These are phyloP conservation scores for Lontra canadensis DNA, from an alignment of 2,113 vertebrate genomes.

Conservation along the genomic window DNA sequence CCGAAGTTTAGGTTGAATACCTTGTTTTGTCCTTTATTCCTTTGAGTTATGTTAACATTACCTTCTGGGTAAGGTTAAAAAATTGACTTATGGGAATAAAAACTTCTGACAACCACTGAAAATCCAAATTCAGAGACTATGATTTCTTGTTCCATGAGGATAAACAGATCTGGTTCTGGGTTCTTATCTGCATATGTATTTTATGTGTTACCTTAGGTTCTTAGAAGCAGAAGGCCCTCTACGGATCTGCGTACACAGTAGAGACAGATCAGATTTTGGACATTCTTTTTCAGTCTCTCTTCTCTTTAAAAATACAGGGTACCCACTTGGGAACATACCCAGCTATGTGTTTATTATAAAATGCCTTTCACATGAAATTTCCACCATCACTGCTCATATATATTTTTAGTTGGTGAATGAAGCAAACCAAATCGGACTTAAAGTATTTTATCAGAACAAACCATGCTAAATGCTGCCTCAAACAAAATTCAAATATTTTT, in stretches of 20 bases:
- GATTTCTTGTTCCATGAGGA: not conserved
- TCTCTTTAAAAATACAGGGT: not conserved
- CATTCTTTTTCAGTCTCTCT: not conserved
- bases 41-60: conserved; percentile 49
- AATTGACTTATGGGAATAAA: conserved; percentile 58
- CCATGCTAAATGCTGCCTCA: not conserved
- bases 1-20: not conserved
- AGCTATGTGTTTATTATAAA: not conserved
- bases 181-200: not conserved
- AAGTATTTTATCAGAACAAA: not conserved
- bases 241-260: not conserved
- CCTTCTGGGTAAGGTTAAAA: conserved; percentile 61
- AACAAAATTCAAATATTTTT: conserved; percentile 22
- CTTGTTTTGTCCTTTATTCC: not conserved
- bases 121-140: conserved; percentile 2
- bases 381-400: not conserved
- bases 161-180: not conserved
- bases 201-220: not conserved
- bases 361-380: not conserved
- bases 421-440: not conserved
- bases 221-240: not conserved
- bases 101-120: not conserved
- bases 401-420: conserved; percentile 30
- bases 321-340: not conserved
- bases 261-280: not conserved